A percentile compares a stretch with the other conserved stretches of the same genome.
Evolutionary conservation across 1,140 invertebrate species (phyloP).

Genomic region (Carposina sasakii): DNA sequence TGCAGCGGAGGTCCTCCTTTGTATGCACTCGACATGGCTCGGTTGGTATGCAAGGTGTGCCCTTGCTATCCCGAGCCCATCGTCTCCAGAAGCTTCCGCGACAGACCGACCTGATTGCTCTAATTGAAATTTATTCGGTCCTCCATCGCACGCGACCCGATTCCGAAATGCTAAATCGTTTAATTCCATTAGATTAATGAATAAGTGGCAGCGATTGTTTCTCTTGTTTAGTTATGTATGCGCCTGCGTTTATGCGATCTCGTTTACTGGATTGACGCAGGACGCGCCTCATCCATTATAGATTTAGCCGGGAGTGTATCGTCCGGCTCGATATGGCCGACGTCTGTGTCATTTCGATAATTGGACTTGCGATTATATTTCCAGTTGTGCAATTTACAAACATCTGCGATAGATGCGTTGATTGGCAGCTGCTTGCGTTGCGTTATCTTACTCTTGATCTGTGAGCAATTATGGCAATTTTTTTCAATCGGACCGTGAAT

Average conservation of each 20-base stretch:
- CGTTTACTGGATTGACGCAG: conserved; percentile 58
- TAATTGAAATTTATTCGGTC: conserved; percentile 64
- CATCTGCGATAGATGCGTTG: conserved; percentile 49
- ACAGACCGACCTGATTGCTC: conserved; percentile 50
- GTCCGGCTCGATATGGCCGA: conserved; percentile 39
- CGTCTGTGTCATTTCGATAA: conserved; percentile 67
- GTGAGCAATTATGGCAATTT: too few relatives aligned
- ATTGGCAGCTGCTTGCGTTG: conserved; percentile 45
- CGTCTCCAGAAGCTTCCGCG: conserved; percentile 53
- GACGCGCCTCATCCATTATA: conserved; percentile 67
- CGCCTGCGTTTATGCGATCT: conserved; percentile 53
- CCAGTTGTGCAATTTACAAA: conserved; percentile 48
- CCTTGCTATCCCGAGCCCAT: conserved; percentile 51
- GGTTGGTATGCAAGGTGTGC: conserved; percentile 52
- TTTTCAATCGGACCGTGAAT: too few relatives aligned
- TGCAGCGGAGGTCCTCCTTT: conserved; percentile 57
- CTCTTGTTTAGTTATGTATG: conserved; percentile 49
- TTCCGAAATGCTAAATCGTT: conserved; percentile 36
- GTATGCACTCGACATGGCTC: conserved; percentile 50
- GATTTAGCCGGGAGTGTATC: conserved; percentile 54
- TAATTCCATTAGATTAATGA: conserved; percentile 56
- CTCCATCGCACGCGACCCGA: conserved; percentile 35
- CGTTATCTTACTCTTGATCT: too few relatives aligned
- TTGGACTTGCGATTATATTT: conserved; percentile 59
- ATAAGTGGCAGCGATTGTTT: conserved; percentile 50